A percentile compares a stretch with the other conserved stretches of the same genome.
Conservation (phyloP, 2,113 vertebrate species). For the Lophochroa leadbeateri region DNA sequence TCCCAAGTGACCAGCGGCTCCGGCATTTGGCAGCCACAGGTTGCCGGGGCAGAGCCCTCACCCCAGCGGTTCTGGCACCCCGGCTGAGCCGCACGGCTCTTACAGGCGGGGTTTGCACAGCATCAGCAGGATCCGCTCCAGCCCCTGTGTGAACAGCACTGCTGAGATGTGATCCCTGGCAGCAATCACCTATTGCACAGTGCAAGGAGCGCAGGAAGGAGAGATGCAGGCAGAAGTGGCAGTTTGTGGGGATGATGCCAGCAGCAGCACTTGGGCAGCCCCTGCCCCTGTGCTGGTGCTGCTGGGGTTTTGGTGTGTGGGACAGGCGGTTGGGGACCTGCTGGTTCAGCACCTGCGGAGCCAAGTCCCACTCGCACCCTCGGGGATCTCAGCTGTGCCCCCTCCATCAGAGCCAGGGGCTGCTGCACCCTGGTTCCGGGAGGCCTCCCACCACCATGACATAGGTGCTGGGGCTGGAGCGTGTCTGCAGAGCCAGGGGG, state of each 20-base stretch:
- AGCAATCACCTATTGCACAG: neutral
- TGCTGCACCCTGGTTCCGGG: neutral
- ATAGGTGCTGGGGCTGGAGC: neutral
- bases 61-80: neutral
- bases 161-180: neutral
- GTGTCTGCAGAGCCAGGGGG: neutral
- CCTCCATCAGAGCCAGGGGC: neutral
- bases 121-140: neutral
- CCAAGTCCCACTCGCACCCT: fast-evolving
- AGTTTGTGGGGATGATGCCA: neutral
- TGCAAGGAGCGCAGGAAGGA: neutral
- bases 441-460: neutral
- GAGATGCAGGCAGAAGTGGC: neutral
- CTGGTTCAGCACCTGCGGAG: neutral
- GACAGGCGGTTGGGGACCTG: too few species aligned
- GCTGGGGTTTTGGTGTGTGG: neutral
- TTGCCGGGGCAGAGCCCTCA: neutral
- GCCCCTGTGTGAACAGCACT: neutral
- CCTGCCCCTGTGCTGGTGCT: neutral
- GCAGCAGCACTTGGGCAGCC: neutral
- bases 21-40: fast-evolving
- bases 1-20: neutral
- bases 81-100: fast-evolving
- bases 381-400: fast-evolving
- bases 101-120: neutral